Evolutionary conservation across 2,888 invertebrate genomes (phyloP).

Genomic region (Andrena trimmerana): DNA sequence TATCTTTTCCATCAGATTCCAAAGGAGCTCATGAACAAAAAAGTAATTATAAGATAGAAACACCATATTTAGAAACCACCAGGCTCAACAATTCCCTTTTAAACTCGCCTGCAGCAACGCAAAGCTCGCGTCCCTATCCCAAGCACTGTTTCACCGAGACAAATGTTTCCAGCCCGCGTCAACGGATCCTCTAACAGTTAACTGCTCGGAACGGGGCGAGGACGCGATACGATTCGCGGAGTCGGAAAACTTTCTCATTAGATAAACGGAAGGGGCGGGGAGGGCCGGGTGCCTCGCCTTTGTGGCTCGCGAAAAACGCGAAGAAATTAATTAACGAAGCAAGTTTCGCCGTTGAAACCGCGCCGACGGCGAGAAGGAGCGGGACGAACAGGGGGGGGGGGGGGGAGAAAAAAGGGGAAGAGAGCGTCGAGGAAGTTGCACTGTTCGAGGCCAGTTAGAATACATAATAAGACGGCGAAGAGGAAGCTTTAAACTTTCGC

Average conservation of each 20-base stretch:
- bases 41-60: too few relatives aligned
- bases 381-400: background rate
- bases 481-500: slow-evolving; percentile 32
- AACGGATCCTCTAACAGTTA: background rate
- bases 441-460: slow-evolving; percentile 40
- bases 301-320: slow-evolving; percentile 11
- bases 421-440: slow-evolving; percentile 2
- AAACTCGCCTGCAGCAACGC: background rate
- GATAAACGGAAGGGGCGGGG: background rate
- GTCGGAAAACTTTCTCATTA: slow-evolving; percentile 8
- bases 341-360: slow-evolving; percentile 18
- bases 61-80: too few relatives aligned
- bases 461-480: slow-evolving; percentile 37
- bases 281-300: background rate
- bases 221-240: background rate
- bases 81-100: background rate
- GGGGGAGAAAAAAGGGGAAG: background rate
- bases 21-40: too few relatives aligned
- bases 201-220: background rate
- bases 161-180: slow-evolving; percentile 1
- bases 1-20: too few relatives aligned
- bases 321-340: slow-evolving; percentile 56
- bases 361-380: background rate
- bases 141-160: background rate
- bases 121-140: background rate